These are phyloP conservation scores for Channa argus DNA, from an alignment of 2,113 vertebrate genomes.

Conservation along the genomic window DNA sequence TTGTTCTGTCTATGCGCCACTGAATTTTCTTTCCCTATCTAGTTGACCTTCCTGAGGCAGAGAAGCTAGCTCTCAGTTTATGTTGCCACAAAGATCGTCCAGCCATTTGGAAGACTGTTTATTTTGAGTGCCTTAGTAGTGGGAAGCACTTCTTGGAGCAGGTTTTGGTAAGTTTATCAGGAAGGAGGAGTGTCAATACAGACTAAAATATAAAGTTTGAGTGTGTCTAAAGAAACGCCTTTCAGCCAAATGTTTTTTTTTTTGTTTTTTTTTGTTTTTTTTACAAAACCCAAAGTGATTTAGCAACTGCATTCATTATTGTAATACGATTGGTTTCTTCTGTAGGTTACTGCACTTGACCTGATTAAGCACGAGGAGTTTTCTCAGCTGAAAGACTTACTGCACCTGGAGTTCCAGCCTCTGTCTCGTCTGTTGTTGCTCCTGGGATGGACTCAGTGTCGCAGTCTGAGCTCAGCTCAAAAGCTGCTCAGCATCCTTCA, in stretches of 20 bases:
- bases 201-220: too few relatives aligned
- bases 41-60: constrained; percentile 82
- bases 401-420: constrained; percentile 90
- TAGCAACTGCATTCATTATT: constrained; percentile 5
- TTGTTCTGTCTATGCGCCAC: background rate
- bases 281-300: too few relatives aligned
- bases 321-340: constrained; percentile 14
- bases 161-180: constrained; percentile 86
- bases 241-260: too few relatives aligned
- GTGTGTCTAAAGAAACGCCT: too few relatives aligned
- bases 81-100: constrained; percentile 85
- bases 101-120: constrained; percentile 89
- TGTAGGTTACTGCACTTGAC: constrained; percentile 91
- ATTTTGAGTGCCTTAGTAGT: constrained; percentile 93
- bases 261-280: too few relatives aligned
- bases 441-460: constrained; percentile 94
- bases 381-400: constrained; percentile 81
- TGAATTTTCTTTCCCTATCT: background rate
- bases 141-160: constrained; percentile 96
- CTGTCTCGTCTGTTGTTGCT: constrained; percentile 91
- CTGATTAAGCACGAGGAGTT: constrained; percentile 93
- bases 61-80: constrained; percentile 85
- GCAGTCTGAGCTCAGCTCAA: constrained; percentile 89
- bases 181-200: background rate
- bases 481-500: constrained; percentile 88